Evolutionary conservation across 1,140 invertebrate genomes (phyloP).

Genomic region (Mizuhopecten yessoensis): DNA sequence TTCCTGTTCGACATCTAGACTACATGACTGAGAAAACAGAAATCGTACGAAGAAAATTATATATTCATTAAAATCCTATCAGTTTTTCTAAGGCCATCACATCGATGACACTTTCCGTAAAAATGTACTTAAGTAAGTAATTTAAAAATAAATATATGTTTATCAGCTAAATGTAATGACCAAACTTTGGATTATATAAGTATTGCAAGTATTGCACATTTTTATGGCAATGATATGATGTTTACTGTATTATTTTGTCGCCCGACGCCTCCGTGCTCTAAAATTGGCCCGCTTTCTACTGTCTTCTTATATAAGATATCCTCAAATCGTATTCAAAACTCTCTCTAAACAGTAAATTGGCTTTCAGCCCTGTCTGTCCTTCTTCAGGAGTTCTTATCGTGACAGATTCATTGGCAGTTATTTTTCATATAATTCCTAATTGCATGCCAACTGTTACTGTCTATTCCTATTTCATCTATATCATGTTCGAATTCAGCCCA

Average conservation of each 20-base stretch:
- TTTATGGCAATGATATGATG: background rate
- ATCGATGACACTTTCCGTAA: background rate
- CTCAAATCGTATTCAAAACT: no score
- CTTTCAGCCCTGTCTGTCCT: no score
- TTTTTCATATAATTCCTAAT: background rate
- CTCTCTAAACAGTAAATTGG: no score
- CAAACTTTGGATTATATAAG: slow-evolving; percentile 35
- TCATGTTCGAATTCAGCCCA: background rate
- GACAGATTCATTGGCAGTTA: no score
- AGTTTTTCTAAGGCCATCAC: background rate
- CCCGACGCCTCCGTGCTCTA: no score
- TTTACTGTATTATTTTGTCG: no score
- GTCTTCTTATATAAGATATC: no score
- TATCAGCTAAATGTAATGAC: background rate
- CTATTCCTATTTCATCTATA: background rate
- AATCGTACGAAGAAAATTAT: background rate
- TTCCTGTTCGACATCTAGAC: background rate
- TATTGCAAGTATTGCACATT: background rate
- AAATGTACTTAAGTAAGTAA: background rate
- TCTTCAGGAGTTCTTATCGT: no score
- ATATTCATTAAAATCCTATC: background rate
- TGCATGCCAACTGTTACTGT: background rate
- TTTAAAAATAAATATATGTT: slow-evolving; percentile 5
- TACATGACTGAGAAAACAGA: background rate
- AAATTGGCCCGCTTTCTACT: no score